phyloP scores from a whole-genome alignment of 2,888 invertebrate species.

The Lepas anatifera region DNA sequence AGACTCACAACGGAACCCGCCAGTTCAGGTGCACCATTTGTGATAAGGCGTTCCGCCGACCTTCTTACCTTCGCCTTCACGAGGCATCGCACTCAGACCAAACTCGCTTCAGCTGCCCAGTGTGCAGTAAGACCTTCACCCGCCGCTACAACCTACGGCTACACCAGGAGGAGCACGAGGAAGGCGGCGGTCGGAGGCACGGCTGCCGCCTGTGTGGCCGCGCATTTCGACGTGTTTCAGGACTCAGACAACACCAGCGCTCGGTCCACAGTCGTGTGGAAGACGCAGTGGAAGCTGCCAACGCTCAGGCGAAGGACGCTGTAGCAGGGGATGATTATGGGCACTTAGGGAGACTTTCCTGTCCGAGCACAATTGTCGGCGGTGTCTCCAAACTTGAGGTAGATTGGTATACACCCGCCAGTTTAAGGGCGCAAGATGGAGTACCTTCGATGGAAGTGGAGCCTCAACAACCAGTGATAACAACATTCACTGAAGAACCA shows the following conservation, averaged over 20 bases:
- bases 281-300: no score
- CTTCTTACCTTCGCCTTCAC: background rate
- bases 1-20: background rate
- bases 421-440: no score
- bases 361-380: no score
- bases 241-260: background rate
- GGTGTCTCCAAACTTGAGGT: no score
- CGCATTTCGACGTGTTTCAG: background rate
- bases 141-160: background rate
- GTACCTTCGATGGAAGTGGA: no score
- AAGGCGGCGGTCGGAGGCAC: background rate
- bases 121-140: background rate
- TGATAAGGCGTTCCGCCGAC: background rate
- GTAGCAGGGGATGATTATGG: no score
- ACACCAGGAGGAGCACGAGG: slow-evolving; percentile 1
- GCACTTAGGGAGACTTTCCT: no score
- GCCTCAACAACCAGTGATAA: no score
- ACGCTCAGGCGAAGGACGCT: no score
- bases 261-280: background rate
- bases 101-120: background rate
- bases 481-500: no score
- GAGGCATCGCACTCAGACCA: background rate
- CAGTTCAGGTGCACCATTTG: background rate
- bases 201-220: background rate
- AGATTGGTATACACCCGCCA: no score